Percentiles rank a stretch among this genome's conserved stretches.
These are phyloP conservation scores for Echiichthys vipera DNA, from an alignment of 2,797 vertebrate genomes.

Conservation along the genomic window DNA sequence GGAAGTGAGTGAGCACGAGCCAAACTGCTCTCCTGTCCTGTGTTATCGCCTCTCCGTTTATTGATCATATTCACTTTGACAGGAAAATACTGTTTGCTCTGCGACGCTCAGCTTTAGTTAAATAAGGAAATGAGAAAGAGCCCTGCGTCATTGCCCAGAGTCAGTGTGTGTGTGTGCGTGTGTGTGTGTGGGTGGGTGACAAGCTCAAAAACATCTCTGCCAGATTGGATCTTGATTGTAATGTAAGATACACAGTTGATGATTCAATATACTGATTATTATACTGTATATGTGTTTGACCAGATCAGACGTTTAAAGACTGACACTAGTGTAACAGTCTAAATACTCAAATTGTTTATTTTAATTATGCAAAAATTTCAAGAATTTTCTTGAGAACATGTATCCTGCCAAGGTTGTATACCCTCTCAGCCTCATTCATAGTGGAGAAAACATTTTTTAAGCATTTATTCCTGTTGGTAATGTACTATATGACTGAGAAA, in stretches of 20 bases:
- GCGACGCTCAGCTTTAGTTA: slow-evolving; percentile 30
- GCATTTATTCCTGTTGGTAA: not conserved
- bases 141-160: slow-evolving; percentile 41
- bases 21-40: slow-evolving; percentile 41
- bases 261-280: not conserved
- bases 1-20: slow-evolving; percentile 52
- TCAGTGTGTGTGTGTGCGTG: not conserved
- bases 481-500: not conserved
- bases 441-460: not conserved
- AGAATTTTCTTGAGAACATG: not conserved
- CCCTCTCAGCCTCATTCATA: slow-evolving; percentile 2
- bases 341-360: not conserved
- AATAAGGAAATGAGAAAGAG: slow-evolving; percentile 60
- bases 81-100: slow-evolving; percentile 46
- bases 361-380: too few species aligned
- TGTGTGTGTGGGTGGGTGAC: slow-evolving; percentile 3
- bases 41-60: slow-evolving; percentile 54
- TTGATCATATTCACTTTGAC: slow-evolving; percentile 52
- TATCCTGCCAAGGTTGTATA: not conserved
- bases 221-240: slow-evolving; percentile 10
- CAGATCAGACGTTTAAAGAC: not conserved
- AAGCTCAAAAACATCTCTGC: slow-evolving; percentile 8
- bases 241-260: not conserved
- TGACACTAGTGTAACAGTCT: not conserved
- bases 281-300: not conserved